Evolutionary conservation across 2,888 invertebrate genomes (phyloP).

Genomic region (Lordiphosa fenestrarum): DNA sequence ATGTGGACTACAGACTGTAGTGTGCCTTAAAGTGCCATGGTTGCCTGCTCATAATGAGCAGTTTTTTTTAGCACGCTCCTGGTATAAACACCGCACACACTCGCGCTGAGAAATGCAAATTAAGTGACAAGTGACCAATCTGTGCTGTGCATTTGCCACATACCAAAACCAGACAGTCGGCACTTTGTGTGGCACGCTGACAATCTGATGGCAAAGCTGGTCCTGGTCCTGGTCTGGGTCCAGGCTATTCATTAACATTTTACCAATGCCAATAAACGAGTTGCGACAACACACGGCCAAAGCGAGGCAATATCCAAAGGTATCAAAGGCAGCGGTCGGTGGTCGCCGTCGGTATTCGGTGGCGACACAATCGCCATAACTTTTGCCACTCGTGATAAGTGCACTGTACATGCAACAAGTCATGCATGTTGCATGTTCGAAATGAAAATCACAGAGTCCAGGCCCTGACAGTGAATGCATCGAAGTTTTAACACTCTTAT

Average conservation of each 20-base stretch:
- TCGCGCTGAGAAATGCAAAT: slow-evolving; percentile 17
- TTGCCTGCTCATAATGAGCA: no score
- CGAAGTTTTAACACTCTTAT: not conserved
- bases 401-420: slow-evolving; percentile 26
- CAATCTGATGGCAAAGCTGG: slow-evolving; percentile 4
- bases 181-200: slow-evolving; percentile 19
- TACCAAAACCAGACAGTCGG: slow-evolving; percentile 9
- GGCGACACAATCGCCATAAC: slow-evolving; percentile 31
- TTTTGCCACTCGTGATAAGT: slow-evolving; percentile 30
- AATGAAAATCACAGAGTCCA: slow-evolving; percentile 2
- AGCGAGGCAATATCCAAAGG: slow-evolving; percentile 5
- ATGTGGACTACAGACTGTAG: no score
- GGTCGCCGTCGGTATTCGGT: slow-evolving; percentile 7
- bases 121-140: slow-evolving; percentile 24
- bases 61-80: no score
- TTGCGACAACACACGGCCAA: slow-evolving; percentile 6
- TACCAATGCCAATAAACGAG: slow-evolving; percentile 29
- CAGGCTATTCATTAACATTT: slow-evolving; percentile 34
- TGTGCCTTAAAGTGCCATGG: no score
- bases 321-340: slow-evolving; percentile 6
- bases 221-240: slow-evolving; percentile 1
- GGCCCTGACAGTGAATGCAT: not conserved
- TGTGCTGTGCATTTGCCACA: slow-evolving; percentile 11
- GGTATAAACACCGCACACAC: no score
- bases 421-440: slow-evolving; percentile 18